Base-by-base conservation (phyloP, 2,888 invertebrate species). In the Escarpia spicata region DNA sequence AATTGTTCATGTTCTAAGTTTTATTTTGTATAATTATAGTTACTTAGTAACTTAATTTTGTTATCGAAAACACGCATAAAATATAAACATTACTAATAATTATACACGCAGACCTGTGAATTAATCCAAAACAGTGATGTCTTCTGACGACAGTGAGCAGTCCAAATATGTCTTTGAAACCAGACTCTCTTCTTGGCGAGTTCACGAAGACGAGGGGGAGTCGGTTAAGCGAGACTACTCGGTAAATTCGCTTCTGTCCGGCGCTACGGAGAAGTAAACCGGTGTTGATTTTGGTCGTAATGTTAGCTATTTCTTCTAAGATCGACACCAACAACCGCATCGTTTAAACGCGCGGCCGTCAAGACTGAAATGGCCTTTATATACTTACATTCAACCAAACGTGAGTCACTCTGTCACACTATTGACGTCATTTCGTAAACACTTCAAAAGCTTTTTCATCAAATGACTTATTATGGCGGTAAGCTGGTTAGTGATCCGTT, bases 391-490 rank as follows among this genome's bases (percentile, higher is more conserved):
- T 19, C 75, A 26, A 75, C 26, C 75, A 19, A 75, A 75, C 75
- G 2, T 75, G n/a, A 15, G 75, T 75, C 75, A 26, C 75, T 75
- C 19, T 26, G 75, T 75, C 75, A 75, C 75, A 75, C 75, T 26
- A 75, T 26, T 75, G 75, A 75, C 75, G 75, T 75, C 75, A 75
- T 75, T 75, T 75, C 75, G 75, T n/a, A 75, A 75, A 75, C 26
- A 75, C n/a, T 75, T 75, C 19, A 75, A n/a, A 75, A n/a, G 75
- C 6, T 75, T 52, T 75, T 75, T 75, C n/a, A 19, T n/a, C 75
- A 75, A n/a, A 75, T 4, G 75, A 75, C 75, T 75, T 75, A 26
- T 75, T 75, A 75, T 26, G n/a, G 19, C 6, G 75, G 75, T 75
- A 75, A 6, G 75, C 75, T 26, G 19, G 75, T 75, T 75, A 75